These are phyloP conservation scores for Synaphobranchus kaupii DNA, from an alignment of 2,797 vertebrate genomes.

Conservation along the genomic window DNA sequence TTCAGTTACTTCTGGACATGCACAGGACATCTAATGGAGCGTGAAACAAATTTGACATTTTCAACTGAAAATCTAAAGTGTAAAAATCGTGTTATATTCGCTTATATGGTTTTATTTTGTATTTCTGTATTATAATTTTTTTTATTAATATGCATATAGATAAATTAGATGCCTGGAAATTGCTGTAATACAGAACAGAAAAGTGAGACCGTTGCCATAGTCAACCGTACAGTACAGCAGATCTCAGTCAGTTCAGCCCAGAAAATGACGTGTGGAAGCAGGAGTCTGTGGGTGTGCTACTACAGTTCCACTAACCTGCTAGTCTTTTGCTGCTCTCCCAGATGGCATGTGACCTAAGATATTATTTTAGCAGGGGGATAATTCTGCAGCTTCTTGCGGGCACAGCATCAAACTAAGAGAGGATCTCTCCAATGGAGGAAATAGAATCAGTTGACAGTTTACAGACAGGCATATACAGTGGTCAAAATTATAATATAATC, in stretches of 20 bases:
- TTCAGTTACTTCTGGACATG: too few species aligned
- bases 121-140: too few species aligned
- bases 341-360: conserved; percentile 23
- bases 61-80: too few species aligned
- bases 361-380: conserved; percentile 32
- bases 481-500: background rate
- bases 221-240: background rate
- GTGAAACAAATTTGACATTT: too few species aligned
- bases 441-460: background rate
- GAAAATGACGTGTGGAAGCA: background rate
- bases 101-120: too few species aligned
- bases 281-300: conserved; percentile 19
- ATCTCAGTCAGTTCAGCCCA: background rate
- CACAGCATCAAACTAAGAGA: conserved; percentile 20
- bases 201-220: background rate
- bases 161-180: background rate
- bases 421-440: background rate
- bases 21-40: too few species aligned
- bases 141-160: background rate
- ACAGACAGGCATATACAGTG: background rate
- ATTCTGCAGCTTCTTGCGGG: background rate
- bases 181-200: background rate
- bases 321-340: conserved; percentile 4
- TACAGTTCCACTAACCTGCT: conserved; percentile 4
- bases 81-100: too few species aligned